Conservation (phyloP, 2,113 vertebrate genomes). For the Pseudopodoces humilis region DNA sequence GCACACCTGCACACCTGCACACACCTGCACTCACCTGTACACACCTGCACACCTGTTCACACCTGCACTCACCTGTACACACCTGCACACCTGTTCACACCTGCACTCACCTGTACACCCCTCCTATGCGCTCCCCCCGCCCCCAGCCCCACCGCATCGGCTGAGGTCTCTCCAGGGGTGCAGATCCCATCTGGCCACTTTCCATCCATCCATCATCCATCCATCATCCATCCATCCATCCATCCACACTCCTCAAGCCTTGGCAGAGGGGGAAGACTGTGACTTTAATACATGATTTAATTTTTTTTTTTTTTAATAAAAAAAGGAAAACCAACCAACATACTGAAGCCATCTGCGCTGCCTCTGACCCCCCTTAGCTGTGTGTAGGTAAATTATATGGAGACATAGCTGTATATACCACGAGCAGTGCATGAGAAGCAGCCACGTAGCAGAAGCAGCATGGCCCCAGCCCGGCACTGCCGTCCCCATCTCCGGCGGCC, state of each 20-base stretch:
- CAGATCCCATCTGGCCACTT: background rate
- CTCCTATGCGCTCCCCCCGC: background rate
- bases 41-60: background rate
- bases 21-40: no score
- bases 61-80: background rate
- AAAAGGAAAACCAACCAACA: constrained; percentile 30
- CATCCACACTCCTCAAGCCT: background rate
- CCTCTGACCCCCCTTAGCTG: constrained; percentile 60
- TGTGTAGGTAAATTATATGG: constrained; percentile 75
- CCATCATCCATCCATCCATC: no score
- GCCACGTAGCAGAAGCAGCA: constrained; percentile 86
- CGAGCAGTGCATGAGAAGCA: constrained; percentile 86
- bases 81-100: background rate
- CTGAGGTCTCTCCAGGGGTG: background rate
- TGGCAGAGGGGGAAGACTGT: background rate
- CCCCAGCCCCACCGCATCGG: rapidly evolving
- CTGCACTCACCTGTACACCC: no score
- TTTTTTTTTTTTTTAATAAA: constrained; percentile 44
- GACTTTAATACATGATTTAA: constrained; percentile 54
- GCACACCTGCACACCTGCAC: background rate
- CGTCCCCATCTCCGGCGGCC: background rate
- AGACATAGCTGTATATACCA: constrained; percentile 75
- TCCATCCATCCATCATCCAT: background rate
- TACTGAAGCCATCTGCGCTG: constrained; percentile 67
- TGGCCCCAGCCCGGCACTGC: constrained; percentile 55